phyloP scores from a whole-genome alignment of 2,888 invertebrate genomes.

The Malthinus flaveolus region DNA sequence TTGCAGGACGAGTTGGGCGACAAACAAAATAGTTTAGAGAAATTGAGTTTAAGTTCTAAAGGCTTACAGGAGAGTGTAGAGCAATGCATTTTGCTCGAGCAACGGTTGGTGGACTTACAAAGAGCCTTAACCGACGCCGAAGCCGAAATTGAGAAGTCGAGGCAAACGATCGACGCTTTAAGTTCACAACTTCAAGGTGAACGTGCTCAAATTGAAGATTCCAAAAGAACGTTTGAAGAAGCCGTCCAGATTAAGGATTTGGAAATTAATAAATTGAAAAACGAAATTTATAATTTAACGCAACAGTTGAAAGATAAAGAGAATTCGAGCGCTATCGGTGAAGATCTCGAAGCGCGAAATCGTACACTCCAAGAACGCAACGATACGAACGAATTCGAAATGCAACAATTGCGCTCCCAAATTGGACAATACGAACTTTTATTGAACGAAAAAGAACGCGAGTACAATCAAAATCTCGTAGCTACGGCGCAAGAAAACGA shows the following conservation, averaged over 20 bases:
- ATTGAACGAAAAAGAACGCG: slow-evolving; percentile 38
- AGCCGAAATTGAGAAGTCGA: neutral
- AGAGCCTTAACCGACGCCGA: neutral
- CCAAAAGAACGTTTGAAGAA: slow-evolving; percentile 1
- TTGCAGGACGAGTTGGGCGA: too few relatives aligned
- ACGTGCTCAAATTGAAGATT: slow-evolving; percentile 12
- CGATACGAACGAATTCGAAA: slow-evolving; percentile 37
- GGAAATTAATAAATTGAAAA: neutral
- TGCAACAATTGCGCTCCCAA: slow-evolving; percentile 27
- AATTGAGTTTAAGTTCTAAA: neutral
- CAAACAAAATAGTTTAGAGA: too few relatives aligned
- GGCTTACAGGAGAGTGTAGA: neutral
- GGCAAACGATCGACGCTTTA: neutral
- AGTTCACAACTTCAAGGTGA: slow-evolving; percentile 33
- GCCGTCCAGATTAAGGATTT: slow-evolving; percentile 25
- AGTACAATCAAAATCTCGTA: slow-evolving; percentile 34
- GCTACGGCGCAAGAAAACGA: slow-evolving; percentile 31
- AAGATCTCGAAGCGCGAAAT: neutral
- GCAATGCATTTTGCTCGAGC: neutral
- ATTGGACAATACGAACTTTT: slow-evolving; percentile 31
- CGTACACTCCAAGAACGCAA: slow-evolving; percentile 12
- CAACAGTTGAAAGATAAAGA: slow-evolving; percentile 33
- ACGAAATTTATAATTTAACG: neutral
- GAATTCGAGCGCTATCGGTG: neutral
- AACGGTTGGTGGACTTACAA: neutral